Percentiles rank a stretch among this genome's conserved stretches.
Conservation (phyloP, 2,888 invertebrate species). For the Euplagia quadripunctaria region DNA sequence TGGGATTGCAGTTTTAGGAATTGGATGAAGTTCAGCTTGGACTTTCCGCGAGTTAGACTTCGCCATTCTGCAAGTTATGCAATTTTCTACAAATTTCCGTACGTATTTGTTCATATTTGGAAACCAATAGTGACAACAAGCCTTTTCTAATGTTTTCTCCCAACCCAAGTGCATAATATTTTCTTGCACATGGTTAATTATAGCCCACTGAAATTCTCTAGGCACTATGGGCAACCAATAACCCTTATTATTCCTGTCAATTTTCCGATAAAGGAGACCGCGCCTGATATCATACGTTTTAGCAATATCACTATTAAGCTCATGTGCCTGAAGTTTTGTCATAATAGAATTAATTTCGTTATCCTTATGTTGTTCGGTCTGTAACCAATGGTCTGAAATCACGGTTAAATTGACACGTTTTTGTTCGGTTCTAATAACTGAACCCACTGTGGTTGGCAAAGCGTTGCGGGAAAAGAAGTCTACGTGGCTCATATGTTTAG, state of each 20-base stretch:
- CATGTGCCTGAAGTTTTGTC: constrained; percentile 5
- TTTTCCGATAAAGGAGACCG: constrained; percentile 29
- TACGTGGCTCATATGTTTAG: constrained; percentile 26
- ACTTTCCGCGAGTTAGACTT: constrained; percentile 41
- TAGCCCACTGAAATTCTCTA: constrained; percentile 34
- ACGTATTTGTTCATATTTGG: constrained; percentile 7
- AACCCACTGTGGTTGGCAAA: too few species aligned
- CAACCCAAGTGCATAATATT: constrained; percentile 30
- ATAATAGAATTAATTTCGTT: constrained; percentile 16
- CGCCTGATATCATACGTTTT: constrained; percentile 38
- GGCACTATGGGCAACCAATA: constrained; percentile 36
- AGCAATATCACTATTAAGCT: constrained; percentile 26
- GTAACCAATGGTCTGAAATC: constrained; percentile 23
- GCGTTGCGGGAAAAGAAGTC: constrained; percentile 33
- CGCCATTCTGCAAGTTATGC: constrained; percentile 40
- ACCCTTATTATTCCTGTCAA: constrained; percentile 30
- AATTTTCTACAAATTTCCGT: constrained; percentile 4
- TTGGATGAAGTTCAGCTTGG: constrained; percentile 40
- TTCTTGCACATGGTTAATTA: constrained; percentile 22
- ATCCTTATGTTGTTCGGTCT: constrained; percentile 14
- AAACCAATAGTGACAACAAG: constrained; percentile 7
- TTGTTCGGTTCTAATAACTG: constrained; percentile 15
- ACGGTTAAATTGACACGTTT: constrained; percentile 19
- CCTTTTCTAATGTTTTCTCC: constrained; percentile 21
- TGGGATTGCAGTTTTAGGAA: constrained; percentile 23